Conservation (phyloP, 2,888 invertebrate species). For the Ichneumoninae sp. region DNA sequence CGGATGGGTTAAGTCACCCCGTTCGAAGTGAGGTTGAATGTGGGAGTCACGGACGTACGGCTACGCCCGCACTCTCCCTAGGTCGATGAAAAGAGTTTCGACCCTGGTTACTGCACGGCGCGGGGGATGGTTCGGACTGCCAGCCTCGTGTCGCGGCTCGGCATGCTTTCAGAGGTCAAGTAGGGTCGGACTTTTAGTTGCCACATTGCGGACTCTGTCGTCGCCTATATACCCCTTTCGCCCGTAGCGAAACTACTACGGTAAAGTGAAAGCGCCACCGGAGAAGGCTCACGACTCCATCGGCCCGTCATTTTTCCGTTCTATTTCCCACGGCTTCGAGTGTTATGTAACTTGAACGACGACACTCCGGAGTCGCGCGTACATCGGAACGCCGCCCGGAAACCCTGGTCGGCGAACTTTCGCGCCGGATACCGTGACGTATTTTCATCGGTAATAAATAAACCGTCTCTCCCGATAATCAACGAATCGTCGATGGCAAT, state of each 20-base stretch:
- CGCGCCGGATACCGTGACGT: conserved; percentile 27
- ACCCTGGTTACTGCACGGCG: conserved; percentile 50
- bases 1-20: conserved; percentile 45
- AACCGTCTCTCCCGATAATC: conserved; percentile 34
- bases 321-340: conserved; percentile 48
- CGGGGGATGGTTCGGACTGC: conserved; percentile 41
- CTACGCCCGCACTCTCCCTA: conserved; percentile 28
- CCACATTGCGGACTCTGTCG: conserved; percentile 51
- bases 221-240: conserved; percentile 31
- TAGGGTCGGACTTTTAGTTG: conserved; percentile 63
- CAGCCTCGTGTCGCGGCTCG: conserved; percentile 36
- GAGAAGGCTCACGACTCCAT: conserved; percentile 40
- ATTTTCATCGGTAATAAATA: conserved; percentile 37
- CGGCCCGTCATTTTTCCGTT: conserved; percentile 43
- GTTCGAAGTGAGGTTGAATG: conserved; percentile 5
- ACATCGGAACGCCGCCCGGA: neutral
- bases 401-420: conserved; percentile 16
- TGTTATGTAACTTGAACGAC: conserved; percentile 5
- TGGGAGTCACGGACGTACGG: conserved; percentile 48
- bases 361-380: conserved; percentile 9
- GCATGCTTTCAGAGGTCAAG: conserved; percentile 59
- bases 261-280: conserved; percentile 52
- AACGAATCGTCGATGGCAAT: conserved; percentile 37
- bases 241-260: conserved; percentile 27
- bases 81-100: conserved; percentile 61